A percentile compares a stretch with the other conserved stretches of the same genome.
These are phyloP conservation scores for Heterotilapia buettikoferi DNA, from an alignment of 2,113 vertebrate genomes.

Conservation along the genomic window DNA sequence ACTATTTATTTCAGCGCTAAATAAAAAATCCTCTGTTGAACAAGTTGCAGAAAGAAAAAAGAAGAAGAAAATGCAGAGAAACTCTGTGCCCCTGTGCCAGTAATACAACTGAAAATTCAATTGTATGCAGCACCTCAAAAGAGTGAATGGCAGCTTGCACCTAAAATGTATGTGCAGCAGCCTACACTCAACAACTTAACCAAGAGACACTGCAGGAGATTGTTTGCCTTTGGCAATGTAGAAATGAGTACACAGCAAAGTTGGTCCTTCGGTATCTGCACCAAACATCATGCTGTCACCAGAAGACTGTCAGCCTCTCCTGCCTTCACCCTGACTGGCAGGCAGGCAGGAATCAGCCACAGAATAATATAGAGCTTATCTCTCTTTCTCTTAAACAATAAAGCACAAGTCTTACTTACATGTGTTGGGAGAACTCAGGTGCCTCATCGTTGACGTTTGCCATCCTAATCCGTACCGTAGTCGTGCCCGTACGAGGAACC, in stretches of 20 bases:
- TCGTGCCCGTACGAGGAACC: constrained; percentile 79
- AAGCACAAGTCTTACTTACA: constrained; percentile 65
- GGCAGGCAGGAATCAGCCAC: neutral
- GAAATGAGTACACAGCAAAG: neutral
- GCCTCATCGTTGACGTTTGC: constrained; percentile 87
- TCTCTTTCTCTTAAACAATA: neutral
- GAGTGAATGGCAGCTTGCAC: neutral
- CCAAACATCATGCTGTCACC: neutral
- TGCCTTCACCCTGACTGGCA: neutral
- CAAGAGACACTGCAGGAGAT: neutral
- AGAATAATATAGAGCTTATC: neutral
- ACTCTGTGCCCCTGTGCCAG: neutral
- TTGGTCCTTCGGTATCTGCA: neutral
- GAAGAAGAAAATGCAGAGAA: neutral
- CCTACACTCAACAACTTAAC: neutral
- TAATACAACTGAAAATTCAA: neutral
- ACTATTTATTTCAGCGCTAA: neutral
- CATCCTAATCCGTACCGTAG: constrained; percentile 81
- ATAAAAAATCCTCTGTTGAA: neutral
- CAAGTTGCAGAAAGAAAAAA: neutral
- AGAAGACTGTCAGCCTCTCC: neutral
- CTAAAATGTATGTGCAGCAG: neutral
- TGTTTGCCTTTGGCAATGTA: neutral
- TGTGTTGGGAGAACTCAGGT: constrained; percentile 79
- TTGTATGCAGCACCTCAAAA: neutral